phyloP scores from a whole-genome alignment of 2,113 vertebrate species.

The Lamprologus speciosus region DNA sequence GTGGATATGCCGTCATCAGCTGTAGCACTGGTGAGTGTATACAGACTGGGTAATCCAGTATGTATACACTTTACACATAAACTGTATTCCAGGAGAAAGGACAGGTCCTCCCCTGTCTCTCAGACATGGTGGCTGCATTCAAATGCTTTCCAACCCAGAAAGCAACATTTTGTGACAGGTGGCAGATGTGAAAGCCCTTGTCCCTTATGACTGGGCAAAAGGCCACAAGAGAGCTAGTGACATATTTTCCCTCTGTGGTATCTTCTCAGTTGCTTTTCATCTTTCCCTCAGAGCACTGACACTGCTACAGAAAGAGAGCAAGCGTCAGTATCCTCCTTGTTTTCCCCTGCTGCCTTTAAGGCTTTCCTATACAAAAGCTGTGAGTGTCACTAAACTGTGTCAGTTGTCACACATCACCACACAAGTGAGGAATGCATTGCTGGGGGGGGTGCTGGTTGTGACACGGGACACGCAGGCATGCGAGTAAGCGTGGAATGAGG shows the following conservation, averaged over 20 bases:
- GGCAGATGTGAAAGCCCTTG: conserved; percentile 1
- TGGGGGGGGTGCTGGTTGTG: neutral
- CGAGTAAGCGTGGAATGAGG: neutral
- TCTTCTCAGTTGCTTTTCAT: conserved; percentile 12
- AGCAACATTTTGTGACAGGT: conserved; percentile 39
- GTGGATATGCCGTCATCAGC: neutral
- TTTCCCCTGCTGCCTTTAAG: conserved; percentile 34
- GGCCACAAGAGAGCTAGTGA: conserved; percentile 22
- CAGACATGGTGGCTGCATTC: neutral
- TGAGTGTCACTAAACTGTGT: conserved; percentile 58
- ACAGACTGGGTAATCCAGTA: neutral
- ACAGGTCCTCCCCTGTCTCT: neutral
- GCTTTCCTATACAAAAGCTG: conserved; percentile 41
- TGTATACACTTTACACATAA: neutral
- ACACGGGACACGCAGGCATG: conserved; percentile 42
- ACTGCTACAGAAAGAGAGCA: neutral
- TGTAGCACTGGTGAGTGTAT: neutral
- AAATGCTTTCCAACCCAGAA: conserved; percentile 21
- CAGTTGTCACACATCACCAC: conserved; percentile 60
- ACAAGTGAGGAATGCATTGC: conserved; percentile 37
- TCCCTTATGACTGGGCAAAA: conserved; percentile 35
- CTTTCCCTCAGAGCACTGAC: conserved; percentile 4
- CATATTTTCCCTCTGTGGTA: conserved; percentile 16
- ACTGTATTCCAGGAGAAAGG: neutral
- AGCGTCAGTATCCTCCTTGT: conserved; percentile 25